Percentiles rank a stretch among this genome's conserved stretches.
Conservation (phyloP, 2,797 vertebrate species). For the Columba guinea region DNA sequence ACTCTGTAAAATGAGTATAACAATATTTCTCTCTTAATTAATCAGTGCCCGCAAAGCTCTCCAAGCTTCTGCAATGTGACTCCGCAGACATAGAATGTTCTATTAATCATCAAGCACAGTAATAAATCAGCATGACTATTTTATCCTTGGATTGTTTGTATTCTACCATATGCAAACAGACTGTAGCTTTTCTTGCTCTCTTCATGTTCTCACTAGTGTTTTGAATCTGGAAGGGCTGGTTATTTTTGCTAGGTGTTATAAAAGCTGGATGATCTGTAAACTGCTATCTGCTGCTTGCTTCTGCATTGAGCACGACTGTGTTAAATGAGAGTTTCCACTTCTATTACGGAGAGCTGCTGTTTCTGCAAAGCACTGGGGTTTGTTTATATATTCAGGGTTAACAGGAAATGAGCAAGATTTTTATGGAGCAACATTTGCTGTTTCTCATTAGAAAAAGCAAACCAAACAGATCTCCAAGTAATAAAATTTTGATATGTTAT, state of each 20-base stretch:
- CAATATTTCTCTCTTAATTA: conserved; percentile 28
- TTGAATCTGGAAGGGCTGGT: background rate
- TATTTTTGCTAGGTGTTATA: background rate
- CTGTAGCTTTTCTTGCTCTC: conserved; percentile 19
- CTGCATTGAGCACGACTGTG: background rate
- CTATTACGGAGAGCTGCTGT: background rate
- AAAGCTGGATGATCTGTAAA: conserved; percentile 5
- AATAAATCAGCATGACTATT: conserved; percentile 28
- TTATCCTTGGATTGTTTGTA: conserved; percentile 16
- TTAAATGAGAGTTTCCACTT: conserved; percentile 2
- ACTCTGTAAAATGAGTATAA: conserved; percentile 10
- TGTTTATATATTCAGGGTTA: background rate
- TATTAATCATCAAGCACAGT: background rate
- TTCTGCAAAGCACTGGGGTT: background rate
- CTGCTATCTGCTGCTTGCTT: background rate
- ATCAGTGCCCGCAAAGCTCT: background rate
- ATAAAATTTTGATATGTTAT: background rate
- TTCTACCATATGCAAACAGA: background rate
- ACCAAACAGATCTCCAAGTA: background rate
- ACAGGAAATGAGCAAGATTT: background rate
- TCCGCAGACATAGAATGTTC: background rate
- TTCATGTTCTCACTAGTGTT: background rate
- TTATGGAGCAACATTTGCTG: background rate
- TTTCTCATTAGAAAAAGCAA: conserved; percentile 20
- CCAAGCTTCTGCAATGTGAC: background rate